These are phyloP conservation scores for Synanthedon tipuliformis DNA, from an alignment of 2,888 invertebrate genomes.

Conservation along the genomic window DNA sequence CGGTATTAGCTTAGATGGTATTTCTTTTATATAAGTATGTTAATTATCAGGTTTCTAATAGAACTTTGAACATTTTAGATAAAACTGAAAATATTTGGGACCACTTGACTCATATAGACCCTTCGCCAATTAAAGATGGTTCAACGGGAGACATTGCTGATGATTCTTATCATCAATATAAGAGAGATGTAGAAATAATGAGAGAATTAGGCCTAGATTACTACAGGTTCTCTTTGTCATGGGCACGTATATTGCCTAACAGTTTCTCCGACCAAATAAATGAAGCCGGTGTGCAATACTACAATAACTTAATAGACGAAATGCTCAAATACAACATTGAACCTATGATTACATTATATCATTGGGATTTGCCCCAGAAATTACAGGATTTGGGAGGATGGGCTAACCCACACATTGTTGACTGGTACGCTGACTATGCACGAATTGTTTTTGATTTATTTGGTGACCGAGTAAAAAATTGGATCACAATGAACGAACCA, in stretches of 20 bases:
- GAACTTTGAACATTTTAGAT: constrained; percentile 26
- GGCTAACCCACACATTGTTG: constrained; percentile 44
- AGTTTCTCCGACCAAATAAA: constrained; percentile 68
- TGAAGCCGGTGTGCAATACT: constrained; percentile 33
- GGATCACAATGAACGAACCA: constrained; percentile 72
- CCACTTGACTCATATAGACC: constrained; percentile 50
- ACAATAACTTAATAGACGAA: constrained; percentile 64
- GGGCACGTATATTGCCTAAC: constrained; percentile 73
- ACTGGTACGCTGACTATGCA: constrained; percentile 59
- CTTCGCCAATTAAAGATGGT: constrained; percentile 57
- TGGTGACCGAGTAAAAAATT: constrained; percentile 56
- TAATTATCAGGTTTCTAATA: no score
- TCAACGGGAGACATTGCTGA: constrained; percentile 70
- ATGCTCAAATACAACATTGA: constrained; percentile 68
- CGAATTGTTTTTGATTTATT: constrained; percentile 41
- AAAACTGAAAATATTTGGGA: constrained; percentile 75
- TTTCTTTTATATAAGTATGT: no score
- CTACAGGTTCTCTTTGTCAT: constrained; percentile 72
- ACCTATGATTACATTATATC: constrained; percentile 69
- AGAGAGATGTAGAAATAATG: constrained; percentile 61
- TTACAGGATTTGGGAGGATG: constrained; percentile 68
- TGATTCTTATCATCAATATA: constrained; percentile 70
- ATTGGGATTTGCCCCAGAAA: constrained; percentile 64
- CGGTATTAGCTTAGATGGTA: constrained; percentile 1
- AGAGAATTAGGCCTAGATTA: constrained; percentile 52